phyloP scores from a whole-genome alignment of 1,140 invertebrate species.

The Aleiodes sp. region DNA sequence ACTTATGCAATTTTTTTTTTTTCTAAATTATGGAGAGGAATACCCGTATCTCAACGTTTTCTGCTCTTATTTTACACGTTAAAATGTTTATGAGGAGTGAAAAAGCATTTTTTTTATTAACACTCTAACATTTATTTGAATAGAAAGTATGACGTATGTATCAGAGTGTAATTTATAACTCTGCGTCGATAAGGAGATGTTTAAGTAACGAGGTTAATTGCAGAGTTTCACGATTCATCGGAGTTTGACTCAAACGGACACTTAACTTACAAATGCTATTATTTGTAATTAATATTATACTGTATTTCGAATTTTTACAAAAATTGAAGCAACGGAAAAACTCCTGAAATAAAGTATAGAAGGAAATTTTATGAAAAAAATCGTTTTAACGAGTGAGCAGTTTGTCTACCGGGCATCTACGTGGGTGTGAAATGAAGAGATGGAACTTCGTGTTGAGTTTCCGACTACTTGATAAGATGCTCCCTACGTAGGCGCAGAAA shows the following conservation, averaged over 20 bases:
- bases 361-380: neutral
- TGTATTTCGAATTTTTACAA: neutral
- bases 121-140: constrained; percentile 22
- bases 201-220: constrained; percentile 34
- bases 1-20: too few relatives aligned
- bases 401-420: neutral
- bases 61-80: neutral
- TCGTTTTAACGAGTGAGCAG: constrained; percentile 11
- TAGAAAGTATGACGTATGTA: constrained; percentile 35
- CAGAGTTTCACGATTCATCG: constrained; percentile 32
- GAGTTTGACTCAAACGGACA: constrained; percentile 14
- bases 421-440: constrained; percentile 7
- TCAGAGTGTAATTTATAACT: constrained; percentile 29
- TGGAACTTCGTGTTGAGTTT: neutral
- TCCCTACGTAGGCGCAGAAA: neutral
- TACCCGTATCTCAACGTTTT: too few relatives aligned
- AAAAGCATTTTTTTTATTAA: neutral
- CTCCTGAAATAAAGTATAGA: neutral
- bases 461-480: neutral
- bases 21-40: too few relatives aligned
- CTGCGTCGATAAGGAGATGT: constrained; percentile 26
- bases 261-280: neutral
- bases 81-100: neutral
- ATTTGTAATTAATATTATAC: constrained; percentile 6
- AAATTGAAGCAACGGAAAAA: neutral